phyloP scores from a whole-genome alignment of 2,797 vertebrate species.

The Eurystomus glaucurus region DNA sequence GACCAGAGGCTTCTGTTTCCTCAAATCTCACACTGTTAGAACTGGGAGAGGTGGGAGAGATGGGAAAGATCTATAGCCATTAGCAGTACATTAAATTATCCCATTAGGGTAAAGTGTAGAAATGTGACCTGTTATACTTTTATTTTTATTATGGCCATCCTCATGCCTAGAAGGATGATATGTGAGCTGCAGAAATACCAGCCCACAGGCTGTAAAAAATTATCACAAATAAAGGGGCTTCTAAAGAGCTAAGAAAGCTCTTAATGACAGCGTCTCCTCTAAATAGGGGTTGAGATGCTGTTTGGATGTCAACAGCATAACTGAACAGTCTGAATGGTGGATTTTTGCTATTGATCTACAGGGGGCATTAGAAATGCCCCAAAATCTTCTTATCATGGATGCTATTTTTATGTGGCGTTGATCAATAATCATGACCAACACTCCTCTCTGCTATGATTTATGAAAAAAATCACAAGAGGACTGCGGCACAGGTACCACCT shows the following conservation, averaged over 20 bases:
- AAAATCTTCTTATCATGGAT: background rate
- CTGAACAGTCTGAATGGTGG: background rate
- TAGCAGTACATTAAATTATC: conserved; percentile 53
- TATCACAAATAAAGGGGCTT: background rate
- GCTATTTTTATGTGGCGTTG: background rate
- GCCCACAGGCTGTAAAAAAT: background rate
- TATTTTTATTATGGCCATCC: conserved; percentile 11
- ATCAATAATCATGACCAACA: background rate
- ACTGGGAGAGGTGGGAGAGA: background rate
- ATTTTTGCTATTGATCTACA: background rate
- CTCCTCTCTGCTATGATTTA: background rate
- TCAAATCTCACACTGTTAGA: background rate
- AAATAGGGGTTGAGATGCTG: background rate
- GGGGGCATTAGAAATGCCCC: background rate
- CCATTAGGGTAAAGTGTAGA: conserved; percentile 32
- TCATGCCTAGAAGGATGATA: background rate
- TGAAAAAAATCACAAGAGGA: conserved; percentile 39
- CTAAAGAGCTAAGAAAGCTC: background rate
- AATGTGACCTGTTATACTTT: background rate
- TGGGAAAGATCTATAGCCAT: background rate
- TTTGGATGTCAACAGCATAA: background rate
- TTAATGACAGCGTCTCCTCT: background rate
- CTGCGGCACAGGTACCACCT: conserved; percentile 7
- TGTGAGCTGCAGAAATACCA: background rate
- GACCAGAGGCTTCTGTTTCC: background rate